A percentile compares a stretch with the other conserved stretches of the same genome.
Conservation (phyloP, 2,888 invertebrate species). For the Coenonympha glycerion region DNA sequence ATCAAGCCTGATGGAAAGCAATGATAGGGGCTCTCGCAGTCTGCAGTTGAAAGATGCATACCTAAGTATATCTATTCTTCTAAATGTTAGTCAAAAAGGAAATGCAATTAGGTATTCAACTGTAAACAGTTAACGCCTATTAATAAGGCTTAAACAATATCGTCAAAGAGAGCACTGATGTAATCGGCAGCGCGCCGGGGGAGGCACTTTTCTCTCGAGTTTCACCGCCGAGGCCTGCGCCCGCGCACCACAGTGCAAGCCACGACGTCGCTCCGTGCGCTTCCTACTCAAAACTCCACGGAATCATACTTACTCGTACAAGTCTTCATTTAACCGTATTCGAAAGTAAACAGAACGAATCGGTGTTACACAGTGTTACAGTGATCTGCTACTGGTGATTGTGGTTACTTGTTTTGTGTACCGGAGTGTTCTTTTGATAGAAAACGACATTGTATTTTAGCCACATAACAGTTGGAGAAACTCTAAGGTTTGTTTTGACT, state of each 20-base stretch:
- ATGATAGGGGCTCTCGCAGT: no score
- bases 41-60: no score
- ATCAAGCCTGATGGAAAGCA: no score
- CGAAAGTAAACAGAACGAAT: constrained; percentile 28
- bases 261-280: constrained; percentile 52
- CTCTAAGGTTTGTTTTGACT: constrained; percentile 61
- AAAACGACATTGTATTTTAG: neutral
- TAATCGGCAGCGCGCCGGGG: constrained; percentile 53
- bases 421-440: constrained; percentile 25
- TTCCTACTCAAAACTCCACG: constrained; percentile 26
- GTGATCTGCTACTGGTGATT: constrained; percentile 22
- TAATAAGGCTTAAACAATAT: constrained; percentile 35
- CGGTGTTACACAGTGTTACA: constrained; percentile 28
- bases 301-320: no score
- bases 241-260: constrained; percentile 52
- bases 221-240: constrained; percentile 43
- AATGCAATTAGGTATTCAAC: neutral
- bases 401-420: constrained; percentile 46
- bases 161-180: constrained; percentile 57
- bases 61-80: neutral
- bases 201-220: constrained; percentile 68
- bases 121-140: neutral
- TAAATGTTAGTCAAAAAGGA: neutral
- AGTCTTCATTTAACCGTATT: constrained; percentile 11
- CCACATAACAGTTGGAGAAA: constrained; percentile 42